Base-by-base conservation (phyloP, 2,888 invertebrate genomes). In the Spodoptera picta region DNA sequence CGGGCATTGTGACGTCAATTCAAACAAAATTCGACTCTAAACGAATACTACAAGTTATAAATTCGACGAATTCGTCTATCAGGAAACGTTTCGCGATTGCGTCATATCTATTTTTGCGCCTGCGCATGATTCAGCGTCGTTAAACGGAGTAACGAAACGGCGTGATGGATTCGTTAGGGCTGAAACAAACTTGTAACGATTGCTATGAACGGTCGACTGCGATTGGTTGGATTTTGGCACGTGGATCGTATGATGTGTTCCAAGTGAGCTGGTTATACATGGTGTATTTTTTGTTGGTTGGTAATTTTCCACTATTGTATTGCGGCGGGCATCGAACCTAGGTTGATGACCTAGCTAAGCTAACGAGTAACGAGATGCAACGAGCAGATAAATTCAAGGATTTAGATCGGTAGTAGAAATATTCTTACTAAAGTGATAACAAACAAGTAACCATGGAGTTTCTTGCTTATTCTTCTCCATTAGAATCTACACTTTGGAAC, bases 91-190 rank as follows among this genome's bases (percentile, higher is more conserved):
- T 52, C 12, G 23, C 14, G n/a, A 46, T 75, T 69, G 70, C 77
- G 67, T 73, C 75, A 79, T 46, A 11, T 27, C 50, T 80, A 77
- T 73, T 69, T 77, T 56, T 63, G 53, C 52, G 31, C 31, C 41
- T 62, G 7, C 51, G 65, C 64, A 73, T 81, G 81, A 79, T 62
- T 77, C 75, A 74, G 48, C 66, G 77, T 71, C 80, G 80, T 80
- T 81, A 73, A 66, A 81, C 79, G 81, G 48, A 74, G 60, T 80
- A 81, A 80, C 80, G 80, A 81, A 79, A 71, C 64, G 60, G 47
- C 53, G 68, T 73, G 55, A 68, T 62, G 52, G 49, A 68, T 74
- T 74, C 75, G 71, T 72, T 72, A 74, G 75, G 59, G 43, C 47
- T 41, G 47, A 51, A 58, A 47, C 4, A 65, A 5, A 50, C 23